Base-by-base conservation (phyloP, 2,888 invertebrate species). In the Hypercompe scribonia region DNA sequence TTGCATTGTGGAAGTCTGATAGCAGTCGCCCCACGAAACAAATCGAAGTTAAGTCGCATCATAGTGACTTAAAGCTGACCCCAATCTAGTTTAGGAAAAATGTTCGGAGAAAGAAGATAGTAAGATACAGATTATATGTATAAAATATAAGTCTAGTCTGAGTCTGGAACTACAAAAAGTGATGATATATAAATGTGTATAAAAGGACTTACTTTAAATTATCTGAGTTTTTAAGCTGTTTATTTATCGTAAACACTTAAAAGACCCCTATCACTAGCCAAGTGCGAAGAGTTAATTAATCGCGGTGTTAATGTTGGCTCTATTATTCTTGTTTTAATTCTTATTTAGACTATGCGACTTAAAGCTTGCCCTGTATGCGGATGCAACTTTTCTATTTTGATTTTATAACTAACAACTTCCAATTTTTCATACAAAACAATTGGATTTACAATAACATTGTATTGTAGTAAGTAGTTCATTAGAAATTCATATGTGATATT, bases 401-500 rank as follows among this genome's bases (percentile, higher is more conserved):
- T 28, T 18, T 61, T 31, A 15, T 61, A 5, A 31, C 31, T 18
- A 31, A 58, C 28, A 58, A 31, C 18, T 61, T 15, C 15, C 31
- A 18, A 61, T 31, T 61, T 7, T 31, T 61, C 2, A 31, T 15
- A 31, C 31, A 31, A 61, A 7, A 31, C 0, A 18, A 61, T 31
- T 61, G 18, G 0, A 18, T 61, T 31, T 31, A 31, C 15, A 31
- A 31, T 61, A 5, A 5, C 18, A 31, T 61, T 31, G 18, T 61
- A 18, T 31, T 61, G 28, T 61, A 61, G 61, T 61, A 61, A 61
- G 61, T 61, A 61, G 31, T 18, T 15, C 18, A 61, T 65, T 28
- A 65, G 34, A 36, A 65, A 36, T 36, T 34, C 63, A 36, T 33
- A 33, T 36, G 34, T 65, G 24, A 65, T 65, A 65, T 65, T 61